Percentiles rank a stretch among this genome's conserved stretches.
These are phyloP conservation scores for Tetranychus piercei DNA, from an alignment of 2,888 invertebrate species.

Conservation along the genomic window DNA sequence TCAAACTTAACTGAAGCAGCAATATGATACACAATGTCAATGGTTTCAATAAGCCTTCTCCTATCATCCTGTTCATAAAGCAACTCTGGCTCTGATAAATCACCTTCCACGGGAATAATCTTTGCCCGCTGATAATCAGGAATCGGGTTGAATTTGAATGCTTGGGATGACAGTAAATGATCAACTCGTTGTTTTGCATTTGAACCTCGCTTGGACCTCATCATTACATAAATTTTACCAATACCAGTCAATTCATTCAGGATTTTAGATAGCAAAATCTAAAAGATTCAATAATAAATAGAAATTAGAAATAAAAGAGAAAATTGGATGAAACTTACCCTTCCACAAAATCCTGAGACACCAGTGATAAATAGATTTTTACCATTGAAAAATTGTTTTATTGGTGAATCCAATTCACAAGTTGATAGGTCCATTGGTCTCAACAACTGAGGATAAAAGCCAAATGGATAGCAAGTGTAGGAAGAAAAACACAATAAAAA, in stretches of 20 bases:
- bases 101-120: constrained; percentile 4
- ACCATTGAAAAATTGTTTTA: not conserved
- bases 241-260: not conserved
- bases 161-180: not conserved
- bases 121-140: constrained; percentile 41
- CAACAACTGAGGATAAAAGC: not conserved
- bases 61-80: not conserved
- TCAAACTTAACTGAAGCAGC: constrained; percentile 8
- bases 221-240: constrained; percentile 1
- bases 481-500: not conserved
- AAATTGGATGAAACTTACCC: constrained; percentile 32
- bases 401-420: not conserved
- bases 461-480: not conserved
- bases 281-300: constrained; percentile 56
- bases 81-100: not conserved
- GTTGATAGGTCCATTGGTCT: not conserved
- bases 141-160: constrained; percentile 32
- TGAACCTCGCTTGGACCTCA: not conserved
- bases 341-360: constrained; percentile 79
- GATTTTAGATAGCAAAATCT: constrained; percentile 3
- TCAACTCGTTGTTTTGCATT: not conserved
- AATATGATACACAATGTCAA: constrained; percentile 6
- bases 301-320: constrained; percentile 27
- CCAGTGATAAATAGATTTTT: constrained; percentile 48
- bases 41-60: not conserved